phyloP scores from a whole-genome alignment of 2,113 vertebrate species.

The Lamprotornis superbus region DNA sequence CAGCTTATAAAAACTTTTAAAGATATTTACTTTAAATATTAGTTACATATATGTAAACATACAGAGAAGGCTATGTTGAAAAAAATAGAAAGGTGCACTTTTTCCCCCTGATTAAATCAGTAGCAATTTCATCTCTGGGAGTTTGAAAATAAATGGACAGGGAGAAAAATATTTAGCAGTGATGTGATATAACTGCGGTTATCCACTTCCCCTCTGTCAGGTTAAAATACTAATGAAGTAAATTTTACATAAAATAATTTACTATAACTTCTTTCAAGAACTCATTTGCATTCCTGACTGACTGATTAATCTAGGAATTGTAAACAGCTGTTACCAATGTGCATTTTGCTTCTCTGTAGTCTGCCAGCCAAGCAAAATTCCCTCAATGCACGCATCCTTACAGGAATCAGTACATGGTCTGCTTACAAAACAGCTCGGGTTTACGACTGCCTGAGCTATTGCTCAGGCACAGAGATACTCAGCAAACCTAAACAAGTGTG shows the following conservation, averaged over 20 bases:
- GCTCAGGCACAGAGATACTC: not conserved
- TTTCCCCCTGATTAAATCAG: not conserved
- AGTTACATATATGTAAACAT: not conserved
- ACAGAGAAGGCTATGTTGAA: not conserved
- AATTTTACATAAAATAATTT: not conserved
- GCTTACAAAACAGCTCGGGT: not conserved
- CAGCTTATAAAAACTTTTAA: not conserved
- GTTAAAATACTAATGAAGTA: not conserved
- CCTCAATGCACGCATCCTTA: not conserved
- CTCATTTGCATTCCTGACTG: not conserved
- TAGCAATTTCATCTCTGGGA: not conserved
- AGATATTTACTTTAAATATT: not conserved
- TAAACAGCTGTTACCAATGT: not conserved
- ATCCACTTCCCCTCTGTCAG: not conserved
- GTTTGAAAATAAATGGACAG: not conserved
- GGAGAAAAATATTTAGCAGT: not conserved
- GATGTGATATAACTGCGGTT: not conserved
- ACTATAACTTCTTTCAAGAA: not conserved
- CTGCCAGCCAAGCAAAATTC: not conserved
- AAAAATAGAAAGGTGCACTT: not conserved
- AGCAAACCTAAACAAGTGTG: not conserved
- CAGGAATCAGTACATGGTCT: not conserved
- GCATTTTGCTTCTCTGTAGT: not conserved
- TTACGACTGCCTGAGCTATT: not conserved
- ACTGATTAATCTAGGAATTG: not conserved